Percentiles rank a stretch among this genome's conserved stretches.
phyloP scores from a whole-genome alignment of 1,140 invertebrate species.

The Drosophila insularis region DNA sequence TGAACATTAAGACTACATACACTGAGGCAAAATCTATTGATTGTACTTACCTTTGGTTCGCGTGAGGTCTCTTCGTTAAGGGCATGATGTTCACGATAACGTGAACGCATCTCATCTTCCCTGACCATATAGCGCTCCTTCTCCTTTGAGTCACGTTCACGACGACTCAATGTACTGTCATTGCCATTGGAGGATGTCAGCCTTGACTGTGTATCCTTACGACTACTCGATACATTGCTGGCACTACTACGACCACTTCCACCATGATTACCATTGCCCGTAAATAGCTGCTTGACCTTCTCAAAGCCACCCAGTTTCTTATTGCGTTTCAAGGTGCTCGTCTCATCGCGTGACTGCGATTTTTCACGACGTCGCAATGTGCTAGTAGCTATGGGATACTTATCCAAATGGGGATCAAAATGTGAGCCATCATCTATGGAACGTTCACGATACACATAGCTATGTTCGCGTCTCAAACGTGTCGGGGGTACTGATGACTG shows the following conservation, averaged over 20 bases:
- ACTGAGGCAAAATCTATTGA: background rate
- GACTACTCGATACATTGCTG: conserved; percentile 65
- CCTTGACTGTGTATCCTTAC: conserved; percentile 55
- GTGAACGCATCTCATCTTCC: conserved; percentile 79
- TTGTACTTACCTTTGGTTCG: conserved; percentile 77
- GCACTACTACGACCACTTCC: conserved; percentile 63
- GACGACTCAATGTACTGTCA: conserved; percentile 69
- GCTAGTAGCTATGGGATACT: conserved; percentile 82
- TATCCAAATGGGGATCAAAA: conserved; percentile 85
- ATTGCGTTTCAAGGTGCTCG: conserved; percentile 71
- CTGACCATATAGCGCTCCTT: conserved; percentile 76
- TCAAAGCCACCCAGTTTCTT: conserved; percentile 86
- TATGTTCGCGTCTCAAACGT: conserved; percentile 80
- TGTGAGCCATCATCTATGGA: conserved; percentile 86
- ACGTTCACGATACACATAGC: conserved; percentile 85
- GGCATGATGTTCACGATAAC: conserved; percentile 73
- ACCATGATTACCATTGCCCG: conserved; percentile 54
- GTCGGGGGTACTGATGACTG: conserved; percentile 13
- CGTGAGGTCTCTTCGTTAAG: conserved; percentile 61
- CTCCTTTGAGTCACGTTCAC: conserved; percentile 60
- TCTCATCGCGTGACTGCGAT: conserved; percentile 37
- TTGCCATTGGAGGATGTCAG: conserved; percentile 46
- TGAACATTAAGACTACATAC: conserved; percentile 47
- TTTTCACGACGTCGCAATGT: conserved; percentile 62
- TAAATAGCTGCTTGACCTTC: conserved; percentile 84